A percentile compares a stretch with the other conserved stretches of the same genome.
Evolutionary conservation across 1,140 invertebrate species (phyloP).

Genomic region (Pseudomyrmex gracilis): DNA sequence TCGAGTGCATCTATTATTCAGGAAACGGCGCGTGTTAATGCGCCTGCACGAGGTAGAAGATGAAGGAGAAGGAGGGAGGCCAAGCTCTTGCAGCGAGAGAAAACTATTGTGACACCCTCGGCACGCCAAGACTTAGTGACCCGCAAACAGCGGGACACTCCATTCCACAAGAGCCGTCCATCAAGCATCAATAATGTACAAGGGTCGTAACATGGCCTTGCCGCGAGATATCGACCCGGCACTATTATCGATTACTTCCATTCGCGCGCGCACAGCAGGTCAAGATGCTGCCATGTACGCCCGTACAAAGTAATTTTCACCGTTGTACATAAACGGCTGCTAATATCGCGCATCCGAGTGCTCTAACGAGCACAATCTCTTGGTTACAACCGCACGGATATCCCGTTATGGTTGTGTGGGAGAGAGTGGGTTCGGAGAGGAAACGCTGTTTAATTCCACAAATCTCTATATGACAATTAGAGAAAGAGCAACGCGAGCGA

Average conservation of each 20-base stretch:
- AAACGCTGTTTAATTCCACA: neutral
- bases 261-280: neutral
- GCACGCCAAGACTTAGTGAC: slow-evolving; percentile 72
- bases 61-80: neutral
- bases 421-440: too few relatives aligned
- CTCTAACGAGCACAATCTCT: slow-evolving; percentile 10
- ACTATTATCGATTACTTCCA: slow-evolving; percentile 75
- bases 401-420: neutral
- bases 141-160: slow-evolving; percentile 74
- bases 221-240: slow-evolving; percentile 76
- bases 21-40: slow-evolving; percentile 16
- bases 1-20: slow-evolving; percentile 5
- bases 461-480: neutral
- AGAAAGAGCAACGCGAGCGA: neutral
- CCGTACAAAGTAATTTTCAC: slow-evolving; percentile 37
- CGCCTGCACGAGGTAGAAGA: neutral
- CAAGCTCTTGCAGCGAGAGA: slow-evolving; percentile 58
- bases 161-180: slow-evolving; percentile 77
- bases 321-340: neutral
- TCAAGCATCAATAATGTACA: slow-evolving; percentile 80
- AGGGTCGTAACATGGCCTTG: slow-evolving; percentile 80
- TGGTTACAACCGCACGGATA: neutral
- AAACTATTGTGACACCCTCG: slow-evolving; percentile 66
- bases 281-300: slow-evolving; percentile 30
- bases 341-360: neutral